Conservation (phyloP, 2,113 vertebrate species). For the Loxodonta africana region DNA sequence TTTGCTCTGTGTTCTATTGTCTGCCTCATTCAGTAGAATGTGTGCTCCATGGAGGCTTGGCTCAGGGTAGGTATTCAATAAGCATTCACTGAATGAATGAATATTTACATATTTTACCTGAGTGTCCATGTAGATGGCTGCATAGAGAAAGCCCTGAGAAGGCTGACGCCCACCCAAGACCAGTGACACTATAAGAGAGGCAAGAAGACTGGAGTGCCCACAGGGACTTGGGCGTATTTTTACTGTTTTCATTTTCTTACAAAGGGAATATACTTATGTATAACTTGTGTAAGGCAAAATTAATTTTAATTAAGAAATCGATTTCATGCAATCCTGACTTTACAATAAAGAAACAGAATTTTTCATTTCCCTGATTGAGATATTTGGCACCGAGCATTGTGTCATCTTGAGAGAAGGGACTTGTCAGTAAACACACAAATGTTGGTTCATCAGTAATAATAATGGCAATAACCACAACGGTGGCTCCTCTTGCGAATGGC, state of each 20-base stretch:
- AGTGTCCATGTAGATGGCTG: too few relatives aligned
- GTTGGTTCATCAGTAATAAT: background rate
- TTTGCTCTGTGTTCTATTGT: background rate
- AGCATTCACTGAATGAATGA: background rate
- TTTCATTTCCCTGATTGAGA: conserved; percentile 54
- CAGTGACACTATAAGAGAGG: too few relatives aligned
- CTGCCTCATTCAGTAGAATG: background rate
- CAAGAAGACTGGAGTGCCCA: background rate
- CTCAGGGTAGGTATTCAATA: background rate
- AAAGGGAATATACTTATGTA: background rate
- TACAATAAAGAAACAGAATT: conserved; percentile 23
- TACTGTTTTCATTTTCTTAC: conserved; percentile 17
- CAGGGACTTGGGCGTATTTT: background rate
- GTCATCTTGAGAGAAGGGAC: conserved; percentile 20
- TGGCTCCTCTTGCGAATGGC: fast-evolving
- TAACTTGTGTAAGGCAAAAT: background rate
- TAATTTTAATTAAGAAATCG: conserved; percentile 73
- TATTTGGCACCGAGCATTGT: background rate
- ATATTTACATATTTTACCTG: background rate
- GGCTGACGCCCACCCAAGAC: background rate
- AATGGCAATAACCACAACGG: background rate
- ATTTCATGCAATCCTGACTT: conserved; percentile 66
- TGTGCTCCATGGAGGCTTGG: background rate
- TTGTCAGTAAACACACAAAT: background rate
- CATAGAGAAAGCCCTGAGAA: background rate